A percentile compares a stretch with the other conserved stretches of the same genome.
Conservation (phyloP, 2,888 invertebrate species). For the Cephus runcator region DNA sequence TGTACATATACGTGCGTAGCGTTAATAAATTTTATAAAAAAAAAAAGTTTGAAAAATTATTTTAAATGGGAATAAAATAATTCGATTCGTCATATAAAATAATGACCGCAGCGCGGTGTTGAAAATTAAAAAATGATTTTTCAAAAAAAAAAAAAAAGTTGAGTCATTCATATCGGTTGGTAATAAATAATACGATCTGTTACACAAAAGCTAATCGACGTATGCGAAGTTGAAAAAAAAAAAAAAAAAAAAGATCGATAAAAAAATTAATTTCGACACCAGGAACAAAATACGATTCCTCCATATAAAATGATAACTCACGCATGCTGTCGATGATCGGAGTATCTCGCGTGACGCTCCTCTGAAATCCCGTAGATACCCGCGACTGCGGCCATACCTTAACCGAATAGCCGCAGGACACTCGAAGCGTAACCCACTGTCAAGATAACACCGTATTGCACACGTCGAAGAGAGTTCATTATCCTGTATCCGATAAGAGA, state of each 20-base stretch:
- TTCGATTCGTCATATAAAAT: background rate
- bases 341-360: conserved; percentile 54
- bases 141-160: too few species aligned
- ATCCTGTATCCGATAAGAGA: background rate
- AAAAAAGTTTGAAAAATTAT: too few species aligned
- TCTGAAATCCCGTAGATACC: conserved; percentile 62
- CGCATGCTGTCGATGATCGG: conserved; percentile 53
- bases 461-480: background rate
- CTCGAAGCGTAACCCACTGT: background rate
- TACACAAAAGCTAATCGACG: too few species aligned
- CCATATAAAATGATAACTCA: conserved; percentile 37
- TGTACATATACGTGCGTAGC: background rate
- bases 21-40: background rate
- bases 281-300: background rate
- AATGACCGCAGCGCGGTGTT: conserved; percentile 49
- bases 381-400: conserved; percentile 63
- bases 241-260: too few species aligned
- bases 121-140: conserved; percentile 25
- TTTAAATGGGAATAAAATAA: too few species aligned
- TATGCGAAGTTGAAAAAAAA: too few species aligned
- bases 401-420: conserved; percentile 27
- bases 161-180: background rate
- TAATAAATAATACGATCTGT: too few species aligned
- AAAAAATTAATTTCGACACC: background rate
- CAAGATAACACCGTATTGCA: background rate